Conservation (phyloP, 1,140 invertebrate species). For the Conus betulinus region DNA sequence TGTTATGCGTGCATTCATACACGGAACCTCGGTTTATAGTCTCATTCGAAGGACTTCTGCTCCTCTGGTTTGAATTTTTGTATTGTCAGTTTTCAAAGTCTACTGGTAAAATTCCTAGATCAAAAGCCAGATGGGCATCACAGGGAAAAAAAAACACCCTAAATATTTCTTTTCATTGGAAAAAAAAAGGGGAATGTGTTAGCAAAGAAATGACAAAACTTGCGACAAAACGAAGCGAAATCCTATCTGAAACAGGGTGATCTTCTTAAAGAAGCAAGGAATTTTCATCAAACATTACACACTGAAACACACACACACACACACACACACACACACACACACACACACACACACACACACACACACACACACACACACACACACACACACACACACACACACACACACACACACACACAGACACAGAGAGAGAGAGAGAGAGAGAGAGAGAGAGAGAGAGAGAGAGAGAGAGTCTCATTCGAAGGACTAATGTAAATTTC, state of each 20-base stretch:
- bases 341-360: conserved; percentile 52
- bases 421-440: conserved; percentile 41
- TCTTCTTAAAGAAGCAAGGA: not conserved
- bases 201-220: not conserved
- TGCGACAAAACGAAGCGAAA: not conserved
- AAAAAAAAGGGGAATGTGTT: not conserved
- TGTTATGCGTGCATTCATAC: too few relatives aligned
- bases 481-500: not conserved
- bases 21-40: too few relatives aligned
- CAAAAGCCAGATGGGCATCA: not conserved
- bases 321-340: conserved; percentile 32
- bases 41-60: not conserved
- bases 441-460: conserved; percentile 13
- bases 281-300: not conserved
- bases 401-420: conserved; percentile 8
- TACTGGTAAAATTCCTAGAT: not conserved
- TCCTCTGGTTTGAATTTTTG: not conserved
- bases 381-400: conserved; percentile 54
- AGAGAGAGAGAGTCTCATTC: conserved; percentile 14
- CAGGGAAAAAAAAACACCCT: not conserved
- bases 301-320: too few relatives aligned
- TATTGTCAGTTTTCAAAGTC: not conserved
- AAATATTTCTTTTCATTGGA: not conserved
- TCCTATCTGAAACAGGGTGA: not conserved
- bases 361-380: conserved; percentile 51